Conservation (phyloP, 2,888 invertebrate genomes). For the Drosophila nigricruria region DNA sequence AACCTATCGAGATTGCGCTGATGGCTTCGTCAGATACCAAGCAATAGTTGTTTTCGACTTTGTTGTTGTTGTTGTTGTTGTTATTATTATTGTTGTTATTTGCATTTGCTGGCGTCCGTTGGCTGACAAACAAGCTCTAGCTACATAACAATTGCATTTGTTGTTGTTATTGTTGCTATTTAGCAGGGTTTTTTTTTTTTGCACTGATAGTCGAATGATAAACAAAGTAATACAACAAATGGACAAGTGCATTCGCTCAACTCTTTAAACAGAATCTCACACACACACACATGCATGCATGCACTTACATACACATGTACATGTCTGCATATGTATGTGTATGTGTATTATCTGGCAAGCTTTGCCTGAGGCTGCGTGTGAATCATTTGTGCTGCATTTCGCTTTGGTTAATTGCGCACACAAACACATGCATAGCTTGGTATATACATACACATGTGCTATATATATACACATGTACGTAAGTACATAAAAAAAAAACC, state of each 20-base stretch:
- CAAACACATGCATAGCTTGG: background rate
- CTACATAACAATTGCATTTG: conserved; percentile 38
- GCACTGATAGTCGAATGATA: conserved; percentile 42
- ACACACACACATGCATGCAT: background rate
- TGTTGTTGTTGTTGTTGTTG: conserved; percentile 9
- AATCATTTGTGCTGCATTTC: conserved; percentile 51
- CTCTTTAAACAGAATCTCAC: conserved; percentile 25
- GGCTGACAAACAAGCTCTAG: conserved; percentile 30
- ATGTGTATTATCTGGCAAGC: conserved; percentile 14
- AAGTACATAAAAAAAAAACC: conserved; percentile 4
- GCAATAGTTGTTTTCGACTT: conserved; percentile 11
- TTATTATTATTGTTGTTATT: conserved; percentile 19
- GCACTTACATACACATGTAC: background rate
- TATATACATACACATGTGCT: background rate
- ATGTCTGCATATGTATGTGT: background rate
- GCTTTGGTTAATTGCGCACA: conserved; percentile 67
- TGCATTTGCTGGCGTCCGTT: conserved; percentile 19
- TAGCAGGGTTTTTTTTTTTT: conserved; percentile 10
- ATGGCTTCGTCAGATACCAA: background rate
- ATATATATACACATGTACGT: conserved; percentile 7
- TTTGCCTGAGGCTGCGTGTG: conserved; percentile 51
- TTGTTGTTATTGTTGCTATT: conserved; percentile 21
- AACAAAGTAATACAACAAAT: conserved; percentile 47
- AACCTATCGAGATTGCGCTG: conserved; percentile 13
- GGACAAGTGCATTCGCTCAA: conserved; percentile 40